phyloP scores from a whole-genome alignment of 2,797 vertebrate genomes.

The Rhinogobio ventralis region DNA sequence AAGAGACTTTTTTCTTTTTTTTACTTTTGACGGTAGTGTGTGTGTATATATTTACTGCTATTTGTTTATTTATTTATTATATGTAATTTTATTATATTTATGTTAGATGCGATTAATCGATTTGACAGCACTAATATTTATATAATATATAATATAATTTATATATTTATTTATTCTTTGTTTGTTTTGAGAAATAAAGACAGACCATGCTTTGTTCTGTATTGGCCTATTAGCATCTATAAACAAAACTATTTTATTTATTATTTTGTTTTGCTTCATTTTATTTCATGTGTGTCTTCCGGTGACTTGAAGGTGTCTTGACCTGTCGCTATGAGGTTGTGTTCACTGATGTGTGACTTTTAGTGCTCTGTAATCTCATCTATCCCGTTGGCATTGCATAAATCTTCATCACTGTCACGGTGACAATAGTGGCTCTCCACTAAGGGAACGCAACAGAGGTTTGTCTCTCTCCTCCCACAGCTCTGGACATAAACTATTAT shows the following conservation, averaged over 20 bases:
- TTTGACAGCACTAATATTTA: neutral
- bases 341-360: conserved; percentile 19
- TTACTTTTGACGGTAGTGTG: neutral
- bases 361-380: conserved; percentile 19
- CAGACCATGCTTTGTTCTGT: neutral
- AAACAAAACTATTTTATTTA: neutral
- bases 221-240: neutral
- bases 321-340: conserved; percentile 1
- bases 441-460: neutral
- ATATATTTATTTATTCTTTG: neutral
- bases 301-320: neutral
- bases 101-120: neutral
- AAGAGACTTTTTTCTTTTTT: neutral
- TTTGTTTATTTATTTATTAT: neutral
- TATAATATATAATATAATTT: neutral
- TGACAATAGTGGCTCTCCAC: neutral
- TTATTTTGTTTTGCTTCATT: neutral
- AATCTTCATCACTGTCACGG: conserved; percentile 34
- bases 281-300: neutral
- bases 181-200: neutral
- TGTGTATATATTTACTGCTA: neutral
- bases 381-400: neutral
- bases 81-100: neutral
- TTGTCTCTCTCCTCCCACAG: neutral
- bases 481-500: neutral